These are phyloP conservation scores for Drosophila rubida DNA, from an alignment of 2,888 invertebrate genomes.

Conservation along the genomic window DNA sequence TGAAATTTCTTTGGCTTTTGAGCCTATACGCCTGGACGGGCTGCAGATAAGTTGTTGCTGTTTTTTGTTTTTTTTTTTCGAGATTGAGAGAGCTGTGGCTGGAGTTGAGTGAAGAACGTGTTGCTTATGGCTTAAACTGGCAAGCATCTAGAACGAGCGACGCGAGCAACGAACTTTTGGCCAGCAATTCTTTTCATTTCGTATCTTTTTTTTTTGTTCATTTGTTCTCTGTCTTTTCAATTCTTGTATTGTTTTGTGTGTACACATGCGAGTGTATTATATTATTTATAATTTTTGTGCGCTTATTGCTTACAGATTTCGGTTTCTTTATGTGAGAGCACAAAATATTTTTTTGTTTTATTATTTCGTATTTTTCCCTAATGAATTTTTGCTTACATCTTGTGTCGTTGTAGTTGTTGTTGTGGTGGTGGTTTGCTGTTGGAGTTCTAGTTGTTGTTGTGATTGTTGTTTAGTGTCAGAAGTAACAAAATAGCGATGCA, in stretches of 20 bases:
- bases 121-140: constrained; percentile 36
- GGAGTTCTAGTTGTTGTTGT: constrained; percentile 23
- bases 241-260: constrained; percentile 6
- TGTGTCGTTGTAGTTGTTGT: constrained; percentile 31
- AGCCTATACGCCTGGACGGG: constrained; percentile 32
- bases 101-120: constrained; percentile 50
- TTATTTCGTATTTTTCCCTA: constrained; percentile 25
- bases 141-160: constrained; percentile 49
- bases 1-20: constrained; percentile 53
- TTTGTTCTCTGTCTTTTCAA: constrained; percentile 1
- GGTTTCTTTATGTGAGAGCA: constrained; percentile 48
- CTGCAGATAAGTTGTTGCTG: constrained; percentile 24
- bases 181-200: constrained; percentile 49
- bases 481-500: constrained; percentile 49
- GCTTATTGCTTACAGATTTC: constrained; percentile 27
- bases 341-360: constrained; percentile 50
- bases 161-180: constrained; percentile 72
- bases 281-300: constrained; percentile 36
- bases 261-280: constrained; percentile 31
- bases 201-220: constrained; percentile 31
- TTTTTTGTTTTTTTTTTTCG: too few relatives aligned
- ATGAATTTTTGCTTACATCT: constrained; percentile 63
- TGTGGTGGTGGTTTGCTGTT: constrained; percentile 16
- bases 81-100: constrained; percentile 19
- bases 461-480: constrained; percentile 32